Evolutionary conservation across 2,113 vertebrate genomes (phyloP).

Genomic region (Acrocephalus kingi): DNA sequence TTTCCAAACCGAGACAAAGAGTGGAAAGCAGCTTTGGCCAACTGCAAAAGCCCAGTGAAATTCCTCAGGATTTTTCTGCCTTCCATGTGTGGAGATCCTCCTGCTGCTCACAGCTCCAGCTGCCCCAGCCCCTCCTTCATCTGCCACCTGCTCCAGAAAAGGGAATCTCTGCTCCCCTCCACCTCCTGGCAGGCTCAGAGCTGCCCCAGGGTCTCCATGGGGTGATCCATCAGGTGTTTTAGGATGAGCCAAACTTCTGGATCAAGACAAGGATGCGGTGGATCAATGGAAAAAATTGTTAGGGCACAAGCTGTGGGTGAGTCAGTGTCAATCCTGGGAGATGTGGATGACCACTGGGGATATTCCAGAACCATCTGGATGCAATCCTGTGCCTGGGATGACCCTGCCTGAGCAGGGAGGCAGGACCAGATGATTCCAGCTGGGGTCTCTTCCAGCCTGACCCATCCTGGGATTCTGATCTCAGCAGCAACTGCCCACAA

Average conservation of each 20-base stretch:
- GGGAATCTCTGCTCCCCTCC: neutral
- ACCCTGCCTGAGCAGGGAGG: neutral
- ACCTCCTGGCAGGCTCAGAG: neutral
- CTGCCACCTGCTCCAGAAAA: neutral
- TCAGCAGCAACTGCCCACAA: neutral
- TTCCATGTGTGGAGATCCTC: rapidly evolving
- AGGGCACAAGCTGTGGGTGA: rapidly evolving
- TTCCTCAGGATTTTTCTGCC: neutral
- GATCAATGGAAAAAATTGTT: neutral
- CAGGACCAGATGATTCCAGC: too few species aligned
- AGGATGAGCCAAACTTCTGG: neutral
- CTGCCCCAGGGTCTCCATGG: neutral
- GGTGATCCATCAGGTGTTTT: rapidly evolving
- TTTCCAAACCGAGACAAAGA: neutral
- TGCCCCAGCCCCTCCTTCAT: neutral
- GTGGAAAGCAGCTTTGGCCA: neutral
- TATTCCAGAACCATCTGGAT: neutral
- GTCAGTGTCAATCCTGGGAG: neutral
- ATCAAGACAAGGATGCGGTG: neutral
- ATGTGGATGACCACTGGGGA: neutral
- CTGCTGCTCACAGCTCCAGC: neutral
- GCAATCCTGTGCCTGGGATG: neutral
- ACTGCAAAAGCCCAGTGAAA: neutral
- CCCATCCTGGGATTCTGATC: neutral
- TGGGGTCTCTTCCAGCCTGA: neutral